Percentiles rank a stretch among this genome's conserved stretches.
Conservation (phyloP, 2,113 vertebrate genomes). For the Jacana jacana region DNA sequence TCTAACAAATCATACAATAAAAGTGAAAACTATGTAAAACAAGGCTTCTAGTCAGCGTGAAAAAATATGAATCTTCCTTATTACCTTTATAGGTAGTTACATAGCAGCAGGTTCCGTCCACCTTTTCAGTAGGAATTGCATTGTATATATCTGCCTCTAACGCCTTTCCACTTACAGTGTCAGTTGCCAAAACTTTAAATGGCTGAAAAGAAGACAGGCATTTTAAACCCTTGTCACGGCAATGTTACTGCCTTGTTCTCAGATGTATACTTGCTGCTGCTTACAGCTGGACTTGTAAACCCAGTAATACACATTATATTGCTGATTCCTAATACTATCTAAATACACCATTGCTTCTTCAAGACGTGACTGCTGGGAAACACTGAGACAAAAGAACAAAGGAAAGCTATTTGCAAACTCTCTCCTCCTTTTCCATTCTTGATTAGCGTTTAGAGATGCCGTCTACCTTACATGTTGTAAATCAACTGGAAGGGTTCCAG, state of each 20-base stretch:
- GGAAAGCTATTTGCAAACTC: background rate
- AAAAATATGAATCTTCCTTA: background rate
- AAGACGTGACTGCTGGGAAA: background rate
- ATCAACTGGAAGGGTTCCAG: background rate
- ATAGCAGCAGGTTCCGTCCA: conserved; percentile 97
- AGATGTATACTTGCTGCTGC: background rate
- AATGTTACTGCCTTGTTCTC: background rate
- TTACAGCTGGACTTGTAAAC: background rate
- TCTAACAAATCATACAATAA: background rate
- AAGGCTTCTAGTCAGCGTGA: background rate
- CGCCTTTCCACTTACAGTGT: conserved; percentile 83
- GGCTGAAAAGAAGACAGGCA: conserved; percentile 74
- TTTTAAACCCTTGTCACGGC: background rate
- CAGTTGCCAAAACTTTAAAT: conserved; percentile 91
- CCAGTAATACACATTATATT: background rate
- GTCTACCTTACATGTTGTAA: background rate
- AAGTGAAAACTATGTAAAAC: background rate
- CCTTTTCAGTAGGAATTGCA: conserved; percentile 91
- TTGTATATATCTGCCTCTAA: conserved; percentile 80
- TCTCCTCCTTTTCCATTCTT: background rate
- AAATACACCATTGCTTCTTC: background rate
- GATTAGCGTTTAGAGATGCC: background rate
- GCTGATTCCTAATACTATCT: background rate
- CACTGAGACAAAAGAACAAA: background rate
- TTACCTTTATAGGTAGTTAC: conserved; percentile 86